phyloP scores from a whole-genome alignment of 2,888 invertebrate species.

The Phytoseiulus persimilis region DNA sequence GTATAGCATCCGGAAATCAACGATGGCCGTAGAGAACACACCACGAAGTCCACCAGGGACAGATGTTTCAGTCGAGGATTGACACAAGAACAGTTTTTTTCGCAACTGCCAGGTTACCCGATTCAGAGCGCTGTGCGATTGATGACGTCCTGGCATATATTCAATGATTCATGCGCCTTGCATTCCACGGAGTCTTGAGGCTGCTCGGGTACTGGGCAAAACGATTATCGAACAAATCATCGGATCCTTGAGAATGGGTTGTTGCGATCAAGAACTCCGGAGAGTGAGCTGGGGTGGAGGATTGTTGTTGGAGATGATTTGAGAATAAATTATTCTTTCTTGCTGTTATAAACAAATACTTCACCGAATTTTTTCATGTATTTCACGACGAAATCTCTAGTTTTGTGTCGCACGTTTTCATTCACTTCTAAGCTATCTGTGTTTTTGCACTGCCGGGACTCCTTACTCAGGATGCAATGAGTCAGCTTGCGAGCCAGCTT shows the following conservation, averaged over 20 bases:
- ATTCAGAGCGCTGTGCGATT: neutral
- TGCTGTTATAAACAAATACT: constrained; percentile 48
- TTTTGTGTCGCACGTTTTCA: constrained; percentile 85
- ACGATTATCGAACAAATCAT: neutral
- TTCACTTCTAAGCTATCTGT: constrained; percentile 77
- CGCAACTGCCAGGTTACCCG: neutral
- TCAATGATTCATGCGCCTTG: too few species aligned
- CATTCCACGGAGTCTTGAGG: neutral
- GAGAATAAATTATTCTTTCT: neutral
- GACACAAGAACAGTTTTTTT: neutral
- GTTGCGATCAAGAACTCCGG: too few species aligned
- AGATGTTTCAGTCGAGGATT: neutral
- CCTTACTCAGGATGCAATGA: constrained; percentile 88
- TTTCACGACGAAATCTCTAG: constrained; percentile 84
- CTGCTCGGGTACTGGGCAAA: neutral
- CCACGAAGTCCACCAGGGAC: neutral
- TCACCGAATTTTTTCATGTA: constrained; percentile 92
- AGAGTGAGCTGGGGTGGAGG: neutral
- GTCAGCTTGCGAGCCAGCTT: constrained; percentile 90
- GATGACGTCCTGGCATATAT: too few species aligned
- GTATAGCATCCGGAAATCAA: neutral
- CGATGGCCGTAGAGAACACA: neutral
- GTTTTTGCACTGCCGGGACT: constrained; percentile 78
- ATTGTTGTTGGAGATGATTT: neutral
- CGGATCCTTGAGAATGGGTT: too few species aligned